Conservation (phyloP, 2,888 invertebrate genomes). For the Nesidiocoris tenuis region DNA sequence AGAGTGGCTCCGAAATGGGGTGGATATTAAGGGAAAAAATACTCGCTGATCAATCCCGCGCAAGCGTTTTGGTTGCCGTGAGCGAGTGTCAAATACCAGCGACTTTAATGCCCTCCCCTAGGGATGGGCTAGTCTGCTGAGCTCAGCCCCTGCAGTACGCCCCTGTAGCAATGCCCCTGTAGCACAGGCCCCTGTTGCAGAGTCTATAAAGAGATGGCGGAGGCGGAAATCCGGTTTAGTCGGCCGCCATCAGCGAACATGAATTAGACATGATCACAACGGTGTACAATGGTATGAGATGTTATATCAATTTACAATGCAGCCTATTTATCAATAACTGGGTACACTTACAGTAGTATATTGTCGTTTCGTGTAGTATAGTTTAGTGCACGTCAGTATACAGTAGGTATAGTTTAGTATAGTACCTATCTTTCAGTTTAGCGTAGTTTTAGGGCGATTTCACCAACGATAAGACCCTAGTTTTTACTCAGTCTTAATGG, state of each 20-base stretch:
- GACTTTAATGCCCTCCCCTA: conserved; percentile 31
- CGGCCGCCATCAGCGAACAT: conserved; percentile 25
- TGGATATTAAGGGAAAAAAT: conserved; percentile 16
- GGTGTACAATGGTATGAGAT: conserved; percentile 23
- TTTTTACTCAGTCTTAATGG: no score
- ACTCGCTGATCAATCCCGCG: conserved; percentile 34
- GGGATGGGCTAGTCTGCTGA: neutral
- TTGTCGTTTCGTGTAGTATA: no score
- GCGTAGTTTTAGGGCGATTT: no score
- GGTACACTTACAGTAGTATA: no score
- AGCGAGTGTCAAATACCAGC: conserved; percentile 33
- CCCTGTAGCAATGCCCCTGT: neutral
- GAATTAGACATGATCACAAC: conserved; percentile 35
- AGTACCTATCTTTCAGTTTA: no score
- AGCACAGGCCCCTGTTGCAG: neutral
- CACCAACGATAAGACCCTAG: no score
- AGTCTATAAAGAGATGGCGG: conserved; percentile 22
- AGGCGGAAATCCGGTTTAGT: conserved; percentile 32
- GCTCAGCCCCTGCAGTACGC: neutral
- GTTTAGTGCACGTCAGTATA: no score
- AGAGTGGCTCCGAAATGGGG: neutral
- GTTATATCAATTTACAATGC: neutral
- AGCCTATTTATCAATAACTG: no score
- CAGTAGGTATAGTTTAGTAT: no score
- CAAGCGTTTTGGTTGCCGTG: conserved; percentile 19